Conservation (phyloP, 2,888 invertebrate species). For the Arctia plantaginis region DNA sequence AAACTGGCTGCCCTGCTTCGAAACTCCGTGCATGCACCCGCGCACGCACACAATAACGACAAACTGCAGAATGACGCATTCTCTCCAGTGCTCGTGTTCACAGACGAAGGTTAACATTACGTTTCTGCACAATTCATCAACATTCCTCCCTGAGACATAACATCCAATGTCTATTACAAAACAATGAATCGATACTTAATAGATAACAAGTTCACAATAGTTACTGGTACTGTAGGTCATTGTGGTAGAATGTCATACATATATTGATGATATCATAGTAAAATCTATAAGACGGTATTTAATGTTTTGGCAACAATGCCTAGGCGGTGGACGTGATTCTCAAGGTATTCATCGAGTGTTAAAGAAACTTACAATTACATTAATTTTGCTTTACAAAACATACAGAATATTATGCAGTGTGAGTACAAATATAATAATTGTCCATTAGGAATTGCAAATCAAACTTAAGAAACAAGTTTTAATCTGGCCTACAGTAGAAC, state of each 20-base stretch:
- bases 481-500: background rate
- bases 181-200: conserved; percentile 1
- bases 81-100: conserved; percentile 72
- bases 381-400: conserved; percentile 7
- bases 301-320: conserved; percentile 43
- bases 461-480: conserved; percentile 3
- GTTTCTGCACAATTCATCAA: conserved; percentile 2
- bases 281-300: conserved; percentile 2
- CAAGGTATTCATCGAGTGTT: background rate
- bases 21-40: conserved; percentile 70
- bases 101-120: conserved; percentile 70
- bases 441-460: background rate
- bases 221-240: conserved; percentile 13
- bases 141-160: conserved; percentile 6
- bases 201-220: conserved; percentile 18
- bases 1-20: conserved; percentile 78
- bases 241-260: conserved; percentile 1
- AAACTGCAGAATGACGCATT: conserved; percentile 75
- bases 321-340: conserved; percentile 19
- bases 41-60: conserved; percentile 65
- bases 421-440: background rate
- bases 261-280: conserved; percentile 23
- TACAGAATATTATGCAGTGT: background rate
- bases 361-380: background rate
- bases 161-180: background rate